Evolutionary conservation across 2,113 vertebrate species (phyloP).

Genomic region (Desmodus rotundus): DNA sequence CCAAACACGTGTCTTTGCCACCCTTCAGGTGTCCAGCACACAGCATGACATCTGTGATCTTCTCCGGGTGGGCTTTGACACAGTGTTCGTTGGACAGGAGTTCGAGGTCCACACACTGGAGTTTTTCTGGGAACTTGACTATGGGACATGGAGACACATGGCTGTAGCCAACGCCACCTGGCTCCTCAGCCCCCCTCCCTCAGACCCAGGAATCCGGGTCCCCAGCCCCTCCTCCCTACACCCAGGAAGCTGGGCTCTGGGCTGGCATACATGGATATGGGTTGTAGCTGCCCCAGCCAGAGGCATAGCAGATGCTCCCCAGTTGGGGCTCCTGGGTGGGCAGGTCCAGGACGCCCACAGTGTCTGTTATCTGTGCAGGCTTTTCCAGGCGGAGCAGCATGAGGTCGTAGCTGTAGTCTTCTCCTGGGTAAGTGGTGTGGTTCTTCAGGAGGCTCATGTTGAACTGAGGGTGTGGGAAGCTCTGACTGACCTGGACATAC

Average conservation of each 20-base stretch:
- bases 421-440: rapidly evolving
- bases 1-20: constrained; percentile 85
- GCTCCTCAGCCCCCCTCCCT: not conserved
- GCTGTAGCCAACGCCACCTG: not conserved
- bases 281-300: constrained; percentile 27
- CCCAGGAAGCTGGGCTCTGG: not conserved
- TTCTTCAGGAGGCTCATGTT: not conserved
- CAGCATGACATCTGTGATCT: constrained; percentile 83
- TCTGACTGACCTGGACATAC: not conserved
- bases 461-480: not conserved
- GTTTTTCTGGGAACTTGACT: constrained; percentile 38
- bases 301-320: constrained; percentile 7
- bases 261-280: rapidly evolving
- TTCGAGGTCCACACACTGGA: constrained; percentile 82
- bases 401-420: constrained; percentile 56
- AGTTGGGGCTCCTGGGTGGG: rapidly evolving
- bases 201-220: not conserved
- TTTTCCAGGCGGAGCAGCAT: constrained; percentile 17
- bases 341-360: not conserved
- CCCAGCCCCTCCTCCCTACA: too few species aligned
- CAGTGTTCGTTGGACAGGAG: constrained; percentile 76
- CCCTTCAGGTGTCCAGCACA: constrained; percentile 82
- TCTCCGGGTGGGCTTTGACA: constrained; percentile 67
- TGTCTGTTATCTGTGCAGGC: rapidly evolving
- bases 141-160: not conserved